A percentile compares a stretch with the other conserved stretches of the same genome.
phyloP scores from a whole-genome alignment of 2,888 invertebrate genomes.

The Cataglyphis cursor region DNA sequence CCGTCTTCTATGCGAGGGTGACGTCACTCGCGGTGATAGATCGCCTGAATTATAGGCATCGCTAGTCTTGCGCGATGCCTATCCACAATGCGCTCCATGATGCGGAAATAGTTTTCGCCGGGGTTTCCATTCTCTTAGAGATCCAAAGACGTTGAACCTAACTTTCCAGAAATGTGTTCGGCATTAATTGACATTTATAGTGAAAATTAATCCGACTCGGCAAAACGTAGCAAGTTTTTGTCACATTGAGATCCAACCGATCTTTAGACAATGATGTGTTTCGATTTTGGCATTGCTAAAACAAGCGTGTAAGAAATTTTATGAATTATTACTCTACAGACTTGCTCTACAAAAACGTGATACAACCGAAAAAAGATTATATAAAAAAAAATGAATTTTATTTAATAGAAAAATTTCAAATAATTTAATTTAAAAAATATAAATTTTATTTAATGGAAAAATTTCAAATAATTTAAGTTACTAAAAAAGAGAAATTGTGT shows the following conservation, averaged over 20 bases:
- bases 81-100: slow-evolving; percentile 40
- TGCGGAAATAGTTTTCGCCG: slow-evolving; percentile 61
- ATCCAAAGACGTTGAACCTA: neutral
- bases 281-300: neutral
- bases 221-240: neutral
- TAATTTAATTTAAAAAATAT: too few species aligned
- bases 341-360: too few species aligned
- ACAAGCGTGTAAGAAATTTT: too few species aligned
- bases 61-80: slow-evolving; percentile 58
- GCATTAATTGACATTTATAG: neutral
- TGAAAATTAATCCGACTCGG: slow-evolving; percentile 3
- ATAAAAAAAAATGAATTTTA: too few species aligned
- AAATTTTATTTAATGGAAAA: too few species aligned
- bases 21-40: slow-evolving; percentile 79
- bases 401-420: too few species aligned
- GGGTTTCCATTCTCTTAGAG: neutral
- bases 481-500: too few species aligned
- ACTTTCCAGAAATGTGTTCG: slow-evolving; percentile 17
- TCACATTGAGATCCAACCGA: neutral
- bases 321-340: neutral
- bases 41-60: slow-evolving; percentile 80
- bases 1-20: slow-evolving; percentile 69
- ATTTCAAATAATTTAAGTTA: too few species aligned
- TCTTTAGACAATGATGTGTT: neutral
- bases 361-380: too few species aligned